phyloP scores from a whole-genome alignment of 2,888 invertebrate genomes.

The Andrena haemorrhoa region DNA sequence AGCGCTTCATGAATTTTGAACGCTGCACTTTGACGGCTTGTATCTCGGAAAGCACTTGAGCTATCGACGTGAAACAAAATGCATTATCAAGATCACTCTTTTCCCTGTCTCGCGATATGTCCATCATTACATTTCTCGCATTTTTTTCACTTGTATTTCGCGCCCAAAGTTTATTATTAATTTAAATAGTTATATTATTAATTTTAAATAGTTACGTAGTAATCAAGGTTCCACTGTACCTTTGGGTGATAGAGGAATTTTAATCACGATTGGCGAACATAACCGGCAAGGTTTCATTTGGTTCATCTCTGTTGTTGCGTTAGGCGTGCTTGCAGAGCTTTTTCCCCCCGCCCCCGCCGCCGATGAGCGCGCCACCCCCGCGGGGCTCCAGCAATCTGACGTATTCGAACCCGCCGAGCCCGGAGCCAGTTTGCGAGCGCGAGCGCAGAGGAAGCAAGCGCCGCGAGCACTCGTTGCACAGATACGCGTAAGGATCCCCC shows the following conservation, averaged over 20 bases:
- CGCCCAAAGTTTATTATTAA: too few relatives aligned
- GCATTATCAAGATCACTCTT: background rate
- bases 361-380: slow-evolving; percentile 82
- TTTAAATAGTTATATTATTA: too few relatives aligned
- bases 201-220: background rate
- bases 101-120: background rate
- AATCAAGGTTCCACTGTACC: background rate
- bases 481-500: slow-evolving; percentile 81
- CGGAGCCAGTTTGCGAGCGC: slow-evolving; percentile 82
- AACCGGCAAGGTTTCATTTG: background rate
- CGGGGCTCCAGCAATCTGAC: slow-evolving; percentile 83
- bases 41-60: slow-evolving; percentile 14
- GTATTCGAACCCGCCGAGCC: slow-evolving; percentile 84
- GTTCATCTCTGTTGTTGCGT: slow-evolving; percentile 39
- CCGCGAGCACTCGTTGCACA: slow-evolving; percentile 83
- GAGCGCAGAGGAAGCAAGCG: slow-evolving; percentile 83
- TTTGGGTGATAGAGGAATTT: background rate
- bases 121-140: too few relatives aligned
- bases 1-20: background rate
- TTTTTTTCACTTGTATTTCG: background rate
- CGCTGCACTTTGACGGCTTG: background rate
- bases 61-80: slow-evolving; percentile 14
- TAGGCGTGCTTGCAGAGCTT: slow-evolving; percentile 84
- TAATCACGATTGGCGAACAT: background rate
- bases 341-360: slow-evolving; percentile 84